Conservation (phyloP, 2,797 vertebrate genomes). For the Poeciliopsis presidionis region DNA sequence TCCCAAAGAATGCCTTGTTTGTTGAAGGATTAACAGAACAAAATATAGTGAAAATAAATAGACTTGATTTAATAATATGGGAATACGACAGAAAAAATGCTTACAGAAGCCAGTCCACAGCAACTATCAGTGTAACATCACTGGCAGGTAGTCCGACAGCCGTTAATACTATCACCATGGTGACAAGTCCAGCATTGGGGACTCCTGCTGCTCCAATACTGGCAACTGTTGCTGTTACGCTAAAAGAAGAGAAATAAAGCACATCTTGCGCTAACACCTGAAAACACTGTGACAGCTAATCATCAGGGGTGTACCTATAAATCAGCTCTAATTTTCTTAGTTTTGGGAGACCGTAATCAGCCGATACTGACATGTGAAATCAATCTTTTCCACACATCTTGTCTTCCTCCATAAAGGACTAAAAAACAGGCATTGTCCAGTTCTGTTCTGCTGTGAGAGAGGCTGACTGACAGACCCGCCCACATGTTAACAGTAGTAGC, state of each 20-base stretch:
- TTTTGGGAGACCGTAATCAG: too few species aligned
- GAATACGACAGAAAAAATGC: slow-evolving; percentile 55
- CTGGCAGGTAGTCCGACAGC: slow-evolving; percentile 92
- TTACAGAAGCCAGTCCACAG: slow-evolving; percentile 99
- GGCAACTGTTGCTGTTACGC: slow-evolving; percentile 94
- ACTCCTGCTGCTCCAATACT: slow-evolving; percentile 96
- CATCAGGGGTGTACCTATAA: not conserved
- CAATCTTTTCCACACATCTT: too few species aligned
- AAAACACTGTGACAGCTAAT: not conserved
- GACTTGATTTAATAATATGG: not conserved
- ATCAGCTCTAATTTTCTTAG: too few species aligned
- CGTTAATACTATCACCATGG: slow-evolving; percentile 98
- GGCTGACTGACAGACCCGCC: too few species aligned
- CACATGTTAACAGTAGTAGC: too few species aligned
- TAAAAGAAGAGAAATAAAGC: slow-evolving; percentile 60
- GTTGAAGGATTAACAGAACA: not conserved
- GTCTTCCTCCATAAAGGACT: too few species aligned
- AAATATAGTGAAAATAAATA: not conserved
- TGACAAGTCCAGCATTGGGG: slow-evolving; percentile 95
- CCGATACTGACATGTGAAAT: too few species aligned
- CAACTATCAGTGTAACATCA: slow-evolving; percentile 95
- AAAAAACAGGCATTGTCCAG: too few species aligned
- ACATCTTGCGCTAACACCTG: not conserved
- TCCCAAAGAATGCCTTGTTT: not conserved
- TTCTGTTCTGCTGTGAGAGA: too few species aligned